phyloP scores from a whole-genome alignment of 2,113 vertebrate species.

The Platysternon megacephalum region DNA sequence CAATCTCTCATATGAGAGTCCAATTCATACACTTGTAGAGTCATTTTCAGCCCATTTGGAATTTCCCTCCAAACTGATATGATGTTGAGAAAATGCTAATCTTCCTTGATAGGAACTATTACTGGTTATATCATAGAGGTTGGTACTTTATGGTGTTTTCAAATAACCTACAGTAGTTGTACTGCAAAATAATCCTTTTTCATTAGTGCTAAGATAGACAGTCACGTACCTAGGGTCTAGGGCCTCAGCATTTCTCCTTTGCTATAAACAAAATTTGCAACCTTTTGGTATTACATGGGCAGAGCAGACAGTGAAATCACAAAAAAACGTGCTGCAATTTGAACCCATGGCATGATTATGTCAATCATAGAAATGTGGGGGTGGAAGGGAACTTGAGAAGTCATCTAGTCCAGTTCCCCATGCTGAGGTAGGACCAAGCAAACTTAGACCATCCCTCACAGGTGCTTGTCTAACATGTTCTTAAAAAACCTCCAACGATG shows the following conservation, averaged over 20 bases:
- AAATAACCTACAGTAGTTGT: constrained; percentile 45
- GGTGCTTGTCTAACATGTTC: neutral
- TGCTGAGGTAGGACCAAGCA: neutral
- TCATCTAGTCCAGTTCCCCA: neutral
- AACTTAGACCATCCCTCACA: neutral
- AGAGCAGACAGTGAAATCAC: constrained; percentile 26
- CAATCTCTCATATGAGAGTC: constrained; percentile 40
- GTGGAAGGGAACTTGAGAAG: neutral
- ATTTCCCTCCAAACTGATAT: constrained; percentile 62
- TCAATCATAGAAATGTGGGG: neutral
- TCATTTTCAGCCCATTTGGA: constrained; percentile 57
- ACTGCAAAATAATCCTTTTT: constrained; percentile 53
- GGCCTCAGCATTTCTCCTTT: constrained; percentile 45
- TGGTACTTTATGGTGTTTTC: constrained; percentile 53
- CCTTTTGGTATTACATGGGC: neutral
- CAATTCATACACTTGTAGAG: constrained; percentile 31
- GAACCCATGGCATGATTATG: neutral
- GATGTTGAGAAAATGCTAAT: constrained; percentile 69
- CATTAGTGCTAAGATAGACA: constrained; percentile 46
- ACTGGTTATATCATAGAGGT: constrained; percentile 21
- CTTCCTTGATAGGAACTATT: constrained; percentile 50
- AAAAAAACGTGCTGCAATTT: constrained; percentile 36
- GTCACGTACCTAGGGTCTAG: constrained; percentile 12
- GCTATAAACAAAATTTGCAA: constrained; percentile 62
- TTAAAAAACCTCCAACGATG: neutral